These are phyloP conservation scores for Ciconia nigra DNA, from an alignment of 2,797 vertebrate genomes.

Conservation along the genomic window DNA sequence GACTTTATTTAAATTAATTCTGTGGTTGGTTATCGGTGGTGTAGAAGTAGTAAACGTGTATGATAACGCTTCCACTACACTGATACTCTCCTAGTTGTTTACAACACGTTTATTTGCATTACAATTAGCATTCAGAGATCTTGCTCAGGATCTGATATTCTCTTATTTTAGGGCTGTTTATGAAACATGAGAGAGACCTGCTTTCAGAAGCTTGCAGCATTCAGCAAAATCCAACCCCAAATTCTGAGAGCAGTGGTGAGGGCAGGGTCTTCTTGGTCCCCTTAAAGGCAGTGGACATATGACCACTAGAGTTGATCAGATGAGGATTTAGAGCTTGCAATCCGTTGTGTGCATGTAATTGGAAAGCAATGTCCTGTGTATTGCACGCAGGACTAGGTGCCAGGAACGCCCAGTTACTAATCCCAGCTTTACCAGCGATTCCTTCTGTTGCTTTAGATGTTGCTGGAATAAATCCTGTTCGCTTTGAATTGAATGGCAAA, in stretches of 20 bases:
- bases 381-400: background rate
- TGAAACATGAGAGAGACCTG: background rate
- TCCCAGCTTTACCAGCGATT: background rate
- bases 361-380: background rate
- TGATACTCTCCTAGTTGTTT: fast-evolving
- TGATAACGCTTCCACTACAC: fast-evolving
- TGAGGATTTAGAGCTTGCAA: background rate
- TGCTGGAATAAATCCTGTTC: background rate
- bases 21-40: background rate
- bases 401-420: background rate
- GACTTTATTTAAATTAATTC: background rate
- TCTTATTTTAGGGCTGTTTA: too few species aligned
- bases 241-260: too few species aligned
- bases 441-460: background rate
- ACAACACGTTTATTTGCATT: fast-evolving
- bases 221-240: background rate
- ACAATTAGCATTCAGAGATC: background rate
- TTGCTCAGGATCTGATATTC: background rate
- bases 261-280: background rate
- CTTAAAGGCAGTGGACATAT: fast-evolving
- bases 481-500: background rate
- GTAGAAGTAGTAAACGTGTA: fast-evolving
- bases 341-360: fast-evolving
- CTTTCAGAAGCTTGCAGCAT: background rate
- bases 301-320: background rate